Conservation (phyloP, 37 sponge, comb jelly and placozoan genomes). For the Cladorhizidae sp. region DNA sequence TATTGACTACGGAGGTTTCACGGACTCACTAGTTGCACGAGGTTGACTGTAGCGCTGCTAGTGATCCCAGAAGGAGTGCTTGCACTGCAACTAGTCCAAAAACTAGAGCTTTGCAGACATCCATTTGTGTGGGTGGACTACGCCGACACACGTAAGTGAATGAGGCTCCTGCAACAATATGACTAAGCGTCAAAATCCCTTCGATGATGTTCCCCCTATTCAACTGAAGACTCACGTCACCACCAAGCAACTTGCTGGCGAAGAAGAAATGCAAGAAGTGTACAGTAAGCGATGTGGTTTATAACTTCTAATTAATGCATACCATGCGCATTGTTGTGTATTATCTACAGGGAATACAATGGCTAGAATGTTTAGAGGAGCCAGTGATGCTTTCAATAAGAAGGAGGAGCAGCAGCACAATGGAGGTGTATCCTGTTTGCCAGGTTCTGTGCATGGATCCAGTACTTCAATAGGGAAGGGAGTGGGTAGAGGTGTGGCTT, state of each 20-base stretch:
- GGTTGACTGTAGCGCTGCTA: no score
- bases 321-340: neutral
- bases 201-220: slow-evolving; percentile 49
- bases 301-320: neutral
- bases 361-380: slow-evolving; percentile 35
- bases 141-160: neutral
- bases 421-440: neutral
- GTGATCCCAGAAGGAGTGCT: no score
- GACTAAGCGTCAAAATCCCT: slow-evolving; percentile 75
- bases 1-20: no score
- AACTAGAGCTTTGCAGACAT: neutral
- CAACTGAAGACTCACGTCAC: slow-evolving; percentile 75
- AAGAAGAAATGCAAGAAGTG: slow-evolving; percentile 58
- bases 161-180: slow-evolving; percentile 1
- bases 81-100: no score
- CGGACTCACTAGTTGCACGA: no score
- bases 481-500: neutral
- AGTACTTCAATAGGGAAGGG: neutral
- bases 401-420: neutral
- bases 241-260: slow-evolving; percentile 51
- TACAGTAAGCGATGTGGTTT: slow-evolving; percentile 26
- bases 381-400: slow-evolving; percentile 1
- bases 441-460: neutral
- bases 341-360: slow-evolving; percentile 25
- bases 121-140: neutral